Conservation (phyloP, 2,797 vertebrate genomes). For the Macropodus opercularis region DNA sequence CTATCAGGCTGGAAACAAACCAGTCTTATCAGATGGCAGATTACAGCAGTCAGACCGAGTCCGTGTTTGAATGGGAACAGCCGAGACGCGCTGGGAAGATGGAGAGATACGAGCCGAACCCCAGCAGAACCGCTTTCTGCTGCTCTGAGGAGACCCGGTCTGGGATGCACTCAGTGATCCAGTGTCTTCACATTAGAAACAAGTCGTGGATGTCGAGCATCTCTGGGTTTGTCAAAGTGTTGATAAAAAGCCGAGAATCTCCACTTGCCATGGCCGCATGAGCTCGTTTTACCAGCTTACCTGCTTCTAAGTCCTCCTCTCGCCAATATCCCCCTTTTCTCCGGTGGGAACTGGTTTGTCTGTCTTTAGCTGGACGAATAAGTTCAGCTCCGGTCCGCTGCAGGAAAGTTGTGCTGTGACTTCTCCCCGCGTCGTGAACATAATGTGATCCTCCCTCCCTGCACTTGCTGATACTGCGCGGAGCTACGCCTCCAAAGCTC, state of each 20-base stretch:
- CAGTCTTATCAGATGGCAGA: slow-evolving; percentile 55
- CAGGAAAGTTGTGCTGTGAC: slow-evolving; percentile 3
- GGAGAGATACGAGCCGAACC: slow-evolving; percentile 5
- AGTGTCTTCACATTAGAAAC: neutral
- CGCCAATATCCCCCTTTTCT: neutral
- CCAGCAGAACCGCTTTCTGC: neutral
- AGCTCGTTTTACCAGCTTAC: slow-evolving; percentile 36
- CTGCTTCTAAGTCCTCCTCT: slow-evolving; percentile 27
- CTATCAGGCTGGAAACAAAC: slow-evolving; percentile 56
- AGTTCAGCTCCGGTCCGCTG: slow-evolving; percentile 5
- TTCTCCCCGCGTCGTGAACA: slow-evolving; percentile 7
- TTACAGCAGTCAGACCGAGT: slow-evolving; percentile 42
- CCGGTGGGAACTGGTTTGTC: neutral
- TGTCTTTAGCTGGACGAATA: slow-evolving; percentile 1
- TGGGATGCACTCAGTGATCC: no score
- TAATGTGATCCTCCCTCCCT: slow-evolving; percentile 43
- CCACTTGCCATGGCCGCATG: neutral
- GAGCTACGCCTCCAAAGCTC: slow-evolving; percentile 76
- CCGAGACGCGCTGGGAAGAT: slow-evolving; percentile 14
- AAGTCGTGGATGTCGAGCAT: slow-evolving; percentile 14
- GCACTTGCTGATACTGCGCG: slow-evolving; percentile 73
- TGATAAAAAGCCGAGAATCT: slow-evolving; percentile 1
- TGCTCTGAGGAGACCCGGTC: neutral
- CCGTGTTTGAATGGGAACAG: slow-evolving; percentile 27
- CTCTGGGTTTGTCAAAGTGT: neutral